Conservation (phyloP, 2,113 vertebrate species). For the Tragelaphus imberbis region DNA sequence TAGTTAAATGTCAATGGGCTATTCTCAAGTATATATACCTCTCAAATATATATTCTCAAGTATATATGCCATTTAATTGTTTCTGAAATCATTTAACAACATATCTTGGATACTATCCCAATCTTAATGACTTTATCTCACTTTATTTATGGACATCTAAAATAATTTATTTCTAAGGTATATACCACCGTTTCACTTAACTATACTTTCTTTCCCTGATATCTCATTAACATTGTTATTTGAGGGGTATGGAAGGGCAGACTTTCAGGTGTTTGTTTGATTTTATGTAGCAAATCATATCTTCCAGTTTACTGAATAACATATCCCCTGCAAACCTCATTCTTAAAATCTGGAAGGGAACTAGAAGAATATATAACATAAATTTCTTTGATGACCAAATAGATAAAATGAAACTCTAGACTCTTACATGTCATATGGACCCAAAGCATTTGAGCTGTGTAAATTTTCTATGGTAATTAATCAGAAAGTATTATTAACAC, state of each 20-base stretch:
- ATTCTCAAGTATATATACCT: not conserved
- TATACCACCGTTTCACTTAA: not conserved
- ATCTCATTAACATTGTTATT: not conserved
- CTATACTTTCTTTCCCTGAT: not conserved
- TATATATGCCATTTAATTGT: not conserved
- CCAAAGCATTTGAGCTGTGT: not conserved
- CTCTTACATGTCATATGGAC: not conserved
- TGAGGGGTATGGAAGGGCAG: not conserved
- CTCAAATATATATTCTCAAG: not conserved
- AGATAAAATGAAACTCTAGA: not conserved
- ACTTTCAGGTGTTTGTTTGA: not conserved
- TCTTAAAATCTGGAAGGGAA: conserved; percentile 15
- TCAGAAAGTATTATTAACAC: not conserved
- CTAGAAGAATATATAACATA: not conserved
- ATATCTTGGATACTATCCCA: not conserved
- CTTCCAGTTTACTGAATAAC: not conserved
- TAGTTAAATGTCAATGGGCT: not conserved
- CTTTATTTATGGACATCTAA: not conserved
- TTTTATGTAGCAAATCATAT: not conserved
- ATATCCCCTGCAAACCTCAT: not conserved
- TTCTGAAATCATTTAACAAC: not conserved
- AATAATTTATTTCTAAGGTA: conserved; percentile 1
- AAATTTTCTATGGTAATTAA: not conserved
- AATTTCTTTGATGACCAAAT: not conserved
- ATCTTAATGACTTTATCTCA: not conserved